Evolutionary conservation across 2,888 invertebrate genomes (phyloP).

Genomic region (Acholoe squamosa): DNA sequence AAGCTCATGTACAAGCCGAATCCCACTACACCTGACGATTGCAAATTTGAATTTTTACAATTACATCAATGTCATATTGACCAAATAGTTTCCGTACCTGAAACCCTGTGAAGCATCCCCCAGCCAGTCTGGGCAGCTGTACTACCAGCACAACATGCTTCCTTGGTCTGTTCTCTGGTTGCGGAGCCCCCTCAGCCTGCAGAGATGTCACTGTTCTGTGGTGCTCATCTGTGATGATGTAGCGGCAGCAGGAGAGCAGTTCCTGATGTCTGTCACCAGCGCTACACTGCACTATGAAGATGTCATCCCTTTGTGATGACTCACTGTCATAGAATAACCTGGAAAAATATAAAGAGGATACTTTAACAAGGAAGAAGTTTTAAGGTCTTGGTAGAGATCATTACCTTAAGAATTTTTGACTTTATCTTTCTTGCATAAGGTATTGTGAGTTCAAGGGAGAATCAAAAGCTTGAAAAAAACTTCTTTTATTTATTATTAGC

Average conservation of each 20-base stretch:
- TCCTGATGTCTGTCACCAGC: slow-evolving; percentile 76
- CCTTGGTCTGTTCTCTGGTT: slow-evolving; percentile 38
- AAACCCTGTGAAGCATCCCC: slow-evolving; percentile 77
- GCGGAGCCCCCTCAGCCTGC: not conserved
- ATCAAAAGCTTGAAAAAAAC: too few species aligned
- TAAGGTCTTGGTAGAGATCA: too few species aligned
- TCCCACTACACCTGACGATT: too few species aligned
- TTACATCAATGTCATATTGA: too few species aligned
- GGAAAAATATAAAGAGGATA: not conserved
- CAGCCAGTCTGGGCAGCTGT: slow-evolving; percentile 76
- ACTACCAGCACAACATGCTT: slow-evolving; percentile 76
- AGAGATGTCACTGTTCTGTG: not conserved
- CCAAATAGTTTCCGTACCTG: slow-evolving; percentile 71
- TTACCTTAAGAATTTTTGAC: too few species aligned
- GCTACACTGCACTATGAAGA: slow-evolving; percentile 79
- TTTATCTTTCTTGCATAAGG: too few species aligned
- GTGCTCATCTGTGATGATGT: slow-evolving; percentile 76
- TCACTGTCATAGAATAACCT: slow-evolving; percentile 13
- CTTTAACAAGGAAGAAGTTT: too few species aligned
- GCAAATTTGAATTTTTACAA: too few species aligned
- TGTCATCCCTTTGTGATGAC: slow-evolving; percentile 58
- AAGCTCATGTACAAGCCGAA: too few species aligned
- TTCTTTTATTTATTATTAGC: too few species aligned
- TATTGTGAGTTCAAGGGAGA: too few species aligned
- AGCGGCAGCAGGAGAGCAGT: slow-evolving; percentile 78